A percentile compares a stretch with the other conserved stretches of the same genome.
These are phyloP conservation scores for Ditylenchus dipsaci DNA, from an alignment of 1,140 invertebrate genomes.

Conservation along the genomic window DNA sequence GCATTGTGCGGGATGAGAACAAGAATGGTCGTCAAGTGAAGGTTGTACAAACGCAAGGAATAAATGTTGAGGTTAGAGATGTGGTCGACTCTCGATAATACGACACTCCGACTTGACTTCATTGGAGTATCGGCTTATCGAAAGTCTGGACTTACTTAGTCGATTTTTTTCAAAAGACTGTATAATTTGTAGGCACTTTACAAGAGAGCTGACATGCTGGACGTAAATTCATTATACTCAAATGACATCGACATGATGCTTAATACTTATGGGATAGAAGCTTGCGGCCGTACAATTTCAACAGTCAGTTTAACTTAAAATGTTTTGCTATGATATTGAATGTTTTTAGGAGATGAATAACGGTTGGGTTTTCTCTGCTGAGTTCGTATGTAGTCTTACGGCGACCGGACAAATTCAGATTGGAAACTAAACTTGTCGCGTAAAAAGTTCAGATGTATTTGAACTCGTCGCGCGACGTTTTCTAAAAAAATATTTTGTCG, in stretches of 20 bases:
- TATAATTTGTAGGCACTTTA: slow-evolving; percentile 74
- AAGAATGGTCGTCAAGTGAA: slow-evolving; percentile 58
- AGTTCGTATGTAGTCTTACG: too few species aligned
- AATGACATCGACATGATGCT: slow-evolving; percentile 91
- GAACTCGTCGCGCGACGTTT: too few species aligned
- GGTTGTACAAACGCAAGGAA: slow-evolving; percentile 83
- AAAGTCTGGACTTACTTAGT: too few species aligned
- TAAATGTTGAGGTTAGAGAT: slow-evolving; percentile 72
- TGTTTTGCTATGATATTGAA: not conserved
- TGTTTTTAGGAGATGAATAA: slow-evolving; percentile 73
- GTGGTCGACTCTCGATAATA: too few species aligned
- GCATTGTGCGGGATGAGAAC: slow-evolving; percentile 66
- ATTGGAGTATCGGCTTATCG: too few species aligned
- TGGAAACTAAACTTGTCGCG: too few species aligned
- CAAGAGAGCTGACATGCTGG: slow-evolving; percentile 73
- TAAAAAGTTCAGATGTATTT: too few species aligned
- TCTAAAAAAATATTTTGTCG: too few species aligned
- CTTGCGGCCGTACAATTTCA: slow-evolving; percentile 80
- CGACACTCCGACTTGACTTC: too few species aligned
- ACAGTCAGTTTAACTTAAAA: slow-evolving; percentile 58
- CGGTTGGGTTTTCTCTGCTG: too few species aligned
- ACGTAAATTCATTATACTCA: slow-evolving; percentile 79
- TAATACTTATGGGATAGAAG: slow-evolving; percentile 85
- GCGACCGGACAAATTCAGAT: too few species aligned
- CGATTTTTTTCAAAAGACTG: too few species aligned